Conservation (phyloP, 1,140 invertebrate genomes). For the Drosophila nebulosa region DNA sequence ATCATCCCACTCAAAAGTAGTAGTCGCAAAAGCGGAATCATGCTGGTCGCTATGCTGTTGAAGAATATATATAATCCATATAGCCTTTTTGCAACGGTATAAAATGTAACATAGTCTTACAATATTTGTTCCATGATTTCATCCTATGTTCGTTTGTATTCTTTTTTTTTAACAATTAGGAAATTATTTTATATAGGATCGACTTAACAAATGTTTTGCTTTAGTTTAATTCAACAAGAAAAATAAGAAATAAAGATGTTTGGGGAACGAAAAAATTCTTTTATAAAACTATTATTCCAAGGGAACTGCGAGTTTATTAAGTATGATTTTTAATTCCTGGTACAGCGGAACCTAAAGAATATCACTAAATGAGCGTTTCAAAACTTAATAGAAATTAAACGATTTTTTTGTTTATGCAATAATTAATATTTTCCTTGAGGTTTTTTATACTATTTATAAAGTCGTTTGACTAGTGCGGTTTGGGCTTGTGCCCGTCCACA, state of each 20-base stretch:
- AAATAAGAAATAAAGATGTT: constrained; percentile 65
- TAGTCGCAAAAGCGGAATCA: neutral
- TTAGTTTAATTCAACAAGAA: constrained; percentile 69
- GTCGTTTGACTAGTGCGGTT: constrained; percentile 86
- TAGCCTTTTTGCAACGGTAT: neutral
- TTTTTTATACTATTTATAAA: neutral
- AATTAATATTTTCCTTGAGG: neutral
- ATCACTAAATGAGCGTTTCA: too few relatives aligned
- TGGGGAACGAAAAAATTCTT: constrained; percentile 35
- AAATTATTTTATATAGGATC: constrained; percentile 68
- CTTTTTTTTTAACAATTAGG: constrained; percentile 54
- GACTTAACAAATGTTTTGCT: constrained; percentile 64
- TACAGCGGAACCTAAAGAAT: too few relatives aligned
- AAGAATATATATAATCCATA: neutral
- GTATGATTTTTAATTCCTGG: too few relatives aligned
- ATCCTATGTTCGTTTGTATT: constrained; percentile 8
- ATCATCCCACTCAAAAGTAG: neutral
- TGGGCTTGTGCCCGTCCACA: constrained; percentile 97
- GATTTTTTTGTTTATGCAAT: neutral
- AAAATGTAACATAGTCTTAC: constrained; percentile 70
- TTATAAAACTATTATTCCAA: too few relatives aligned
- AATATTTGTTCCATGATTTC: constrained; percentile 51
- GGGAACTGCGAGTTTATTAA: too few relatives aligned
- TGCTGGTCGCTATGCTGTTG: too few relatives aligned
- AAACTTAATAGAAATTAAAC: neutral